Base-by-base conservation (phyloP, 2,797 vertebrate species). In the Anguilla megastoma region DNA sequence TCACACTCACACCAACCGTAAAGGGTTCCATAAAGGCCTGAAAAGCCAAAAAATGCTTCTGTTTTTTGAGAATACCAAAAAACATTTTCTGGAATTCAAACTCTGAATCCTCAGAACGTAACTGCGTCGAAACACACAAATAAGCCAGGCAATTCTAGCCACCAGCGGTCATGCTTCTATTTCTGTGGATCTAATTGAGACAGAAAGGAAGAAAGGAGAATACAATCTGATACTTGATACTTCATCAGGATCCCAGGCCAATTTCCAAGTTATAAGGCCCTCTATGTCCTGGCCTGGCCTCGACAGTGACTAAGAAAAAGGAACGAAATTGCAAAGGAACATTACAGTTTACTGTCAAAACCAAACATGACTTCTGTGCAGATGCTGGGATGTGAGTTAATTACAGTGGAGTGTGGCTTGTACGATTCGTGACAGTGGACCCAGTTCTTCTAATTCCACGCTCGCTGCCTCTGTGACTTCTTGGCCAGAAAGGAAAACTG, bases 221-320 rank as follows among this genome's bases (percentile, higher is more conserved):
- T 91, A 88, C 87, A 87, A 54, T 7, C 30, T 16, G n/a, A 36
- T 16, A n/a, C n/a, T n/a, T n/a, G n/a, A 27, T n/a, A 3, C 10
- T 16, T 63, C 56, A 2, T 87, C 76, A 41, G 16, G n/a, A 21
- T 80, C 90, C 10, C 92, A 93, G 41, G 94, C 93, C 0, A 93
- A 94, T 91, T 97, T 97, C 2, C 92, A 93, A 14, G 92, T 95
- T 56, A 95, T 92, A 87, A 93, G 89, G 91, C 95, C 96, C 86
- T 96, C 95, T 86, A 95, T 8, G 96, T 96, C 0, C 91, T 89
- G 6, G 96, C 96, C 0, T 94, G 94, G 86, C 97, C 96, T 0
- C 96, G 95, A 30, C 94, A 93, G 21, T 96, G 88, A 96, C 93
- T 2, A 95, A 95, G 90, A 94, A 94, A 90, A 91, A 90, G 48